Evolutionary conservation across 1,140 invertebrate species (phyloP).

Genomic region (Prorops nasuta): DNA sequence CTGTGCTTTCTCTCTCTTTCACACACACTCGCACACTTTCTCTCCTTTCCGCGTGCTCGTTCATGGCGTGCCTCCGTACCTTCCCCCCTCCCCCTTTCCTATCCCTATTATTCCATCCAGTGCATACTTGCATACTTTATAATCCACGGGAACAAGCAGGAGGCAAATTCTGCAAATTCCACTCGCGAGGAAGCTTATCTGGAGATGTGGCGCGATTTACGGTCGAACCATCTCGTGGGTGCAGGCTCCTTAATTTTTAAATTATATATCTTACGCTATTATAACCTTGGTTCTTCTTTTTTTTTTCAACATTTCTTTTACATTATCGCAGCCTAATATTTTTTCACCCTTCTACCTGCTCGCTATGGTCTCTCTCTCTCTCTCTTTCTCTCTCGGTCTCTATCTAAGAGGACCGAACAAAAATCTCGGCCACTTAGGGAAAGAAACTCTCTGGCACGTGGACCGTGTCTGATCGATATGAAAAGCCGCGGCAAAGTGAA

Average conservation of each 20-base stretch:
- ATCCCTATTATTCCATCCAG: background rate
- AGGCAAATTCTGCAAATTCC: constrained; percentile 20
- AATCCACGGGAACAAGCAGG: constrained; percentile 11
- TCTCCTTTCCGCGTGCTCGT: background rate
- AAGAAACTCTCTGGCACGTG: constrained; percentile 16
- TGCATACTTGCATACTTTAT: constrained; percentile 39
- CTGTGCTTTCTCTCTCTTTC: background rate
- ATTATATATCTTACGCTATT: constrained; percentile 13
- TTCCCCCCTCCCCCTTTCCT: constrained; percentile 5
- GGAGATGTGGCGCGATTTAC: constrained; percentile 15
- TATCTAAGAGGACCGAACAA: constrained; percentile 3
- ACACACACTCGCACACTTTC: background rate
- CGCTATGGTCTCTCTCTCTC: background rate
- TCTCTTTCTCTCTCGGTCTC: background rate
- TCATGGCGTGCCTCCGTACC: background rate
- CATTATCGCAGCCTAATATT: background rate
- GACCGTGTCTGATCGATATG: constrained; percentile 20
- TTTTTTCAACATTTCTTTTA: background rate
- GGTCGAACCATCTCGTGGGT: constrained; percentile 4
- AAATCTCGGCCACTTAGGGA: constrained; percentile 19
- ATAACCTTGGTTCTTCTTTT: too few relatives aligned
- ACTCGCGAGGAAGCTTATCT: constrained; percentile 20
- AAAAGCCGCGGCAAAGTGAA: constrained; percentile 9
- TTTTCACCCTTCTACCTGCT: background rate
- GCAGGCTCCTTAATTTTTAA: constrained; percentile 3